Evolutionary conservation across 2,888 invertebrate species (phyloP).

Genomic region (Ormyrus nitidulus): DNA sequence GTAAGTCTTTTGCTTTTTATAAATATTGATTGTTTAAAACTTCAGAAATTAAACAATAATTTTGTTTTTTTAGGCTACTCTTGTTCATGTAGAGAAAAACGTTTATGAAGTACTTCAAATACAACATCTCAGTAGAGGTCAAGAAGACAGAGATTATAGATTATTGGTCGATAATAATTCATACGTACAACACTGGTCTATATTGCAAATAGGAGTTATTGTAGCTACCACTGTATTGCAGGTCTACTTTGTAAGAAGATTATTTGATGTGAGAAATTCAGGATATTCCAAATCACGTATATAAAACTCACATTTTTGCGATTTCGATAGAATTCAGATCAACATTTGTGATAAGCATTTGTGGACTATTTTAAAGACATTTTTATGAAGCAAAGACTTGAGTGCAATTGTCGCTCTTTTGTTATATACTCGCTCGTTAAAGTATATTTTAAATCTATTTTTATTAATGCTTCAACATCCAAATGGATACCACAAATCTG

Average conservation of each 20-base stretch:
- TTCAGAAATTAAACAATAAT: conserved; percentile 12
- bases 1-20: conserved; percentile 75
- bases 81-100: conserved; percentile 87
- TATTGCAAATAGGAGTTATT: conserved; percentile 90
- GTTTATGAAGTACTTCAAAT: conserved; percentile 90
- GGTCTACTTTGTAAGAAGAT: conserved; percentile 91
- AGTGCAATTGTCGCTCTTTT: conserved; percentile 30
- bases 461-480: conserved; percentile 22
- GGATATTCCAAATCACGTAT: conserved; percentile 74
- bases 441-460: conserved; percentile 41
- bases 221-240: conserved; percentile 86
- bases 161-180: conserved; percentile 87
- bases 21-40: not conserved
- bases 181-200: conserved; percentile 93
- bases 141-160: conserved; percentile 89
- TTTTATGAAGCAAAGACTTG: conserved; percentile 19
- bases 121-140: conserved; percentile 87
- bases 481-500: not conserved
- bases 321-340: conserved; percentile 29
- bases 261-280: conserved; percentile 86
- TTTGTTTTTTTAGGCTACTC: conserved; percentile 80
- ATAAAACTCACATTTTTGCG: conserved; percentile 57
- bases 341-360: conserved; percentile 47
- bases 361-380: conserved; percentile 15
- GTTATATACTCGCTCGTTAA: conserved; percentile 21